These are phyloP conservation scores for Papilio glaucus DNA, from an alignment of 1,140 invertebrate genomes.

Conservation along the genomic window DNA sequence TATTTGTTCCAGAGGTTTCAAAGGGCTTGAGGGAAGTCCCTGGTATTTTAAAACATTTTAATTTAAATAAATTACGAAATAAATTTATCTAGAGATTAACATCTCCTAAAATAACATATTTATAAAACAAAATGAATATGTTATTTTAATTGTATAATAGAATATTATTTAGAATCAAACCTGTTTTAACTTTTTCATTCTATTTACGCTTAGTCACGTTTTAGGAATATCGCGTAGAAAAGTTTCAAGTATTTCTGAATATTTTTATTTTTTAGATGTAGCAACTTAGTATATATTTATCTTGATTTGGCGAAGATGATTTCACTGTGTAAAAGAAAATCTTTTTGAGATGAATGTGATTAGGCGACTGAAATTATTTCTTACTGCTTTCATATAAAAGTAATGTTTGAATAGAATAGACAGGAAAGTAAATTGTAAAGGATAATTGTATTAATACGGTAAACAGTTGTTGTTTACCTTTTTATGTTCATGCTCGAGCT, in stretches of 20 bases:
- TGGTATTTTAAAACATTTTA: conserved; percentile 32
- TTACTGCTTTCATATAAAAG: too few relatives aligned
- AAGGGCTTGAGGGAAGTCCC: conserved; percentile 23
- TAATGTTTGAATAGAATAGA: too few relatives aligned
- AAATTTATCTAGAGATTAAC: conserved; percentile 60
- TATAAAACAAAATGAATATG: conserved; percentile 76
- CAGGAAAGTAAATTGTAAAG: too few relatives aligned
- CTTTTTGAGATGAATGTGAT: too few relatives aligned
- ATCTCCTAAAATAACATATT: conserved; percentile 76
- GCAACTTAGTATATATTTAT: not conserved
- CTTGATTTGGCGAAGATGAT: too few relatives aligned
- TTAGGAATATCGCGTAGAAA: conserved; percentile 55
- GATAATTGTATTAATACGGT: too few relatives aligned
- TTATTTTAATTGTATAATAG: conserved; percentile 71
- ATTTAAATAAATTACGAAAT: conserved; percentile 50
- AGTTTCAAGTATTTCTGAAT: conserved; percentile 16
- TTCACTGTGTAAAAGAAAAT: too few relatives aligned
- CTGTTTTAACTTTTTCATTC: conserved; percentile 59
- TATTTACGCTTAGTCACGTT: conserved; percentile 72
- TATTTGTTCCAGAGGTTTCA: conserved; percentile 16
- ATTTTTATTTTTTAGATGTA: not conserved
- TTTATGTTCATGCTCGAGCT: too few relatives aligned
- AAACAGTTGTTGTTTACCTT: too few relatives aligned
- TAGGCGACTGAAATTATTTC: too few relatives aligned
- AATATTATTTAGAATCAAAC: conserved; percentile 74